Evolutionary conservation across 2,888 invertebrate species (phyloP).

Genomic region (Alloscopus bannaensis): DNA sequence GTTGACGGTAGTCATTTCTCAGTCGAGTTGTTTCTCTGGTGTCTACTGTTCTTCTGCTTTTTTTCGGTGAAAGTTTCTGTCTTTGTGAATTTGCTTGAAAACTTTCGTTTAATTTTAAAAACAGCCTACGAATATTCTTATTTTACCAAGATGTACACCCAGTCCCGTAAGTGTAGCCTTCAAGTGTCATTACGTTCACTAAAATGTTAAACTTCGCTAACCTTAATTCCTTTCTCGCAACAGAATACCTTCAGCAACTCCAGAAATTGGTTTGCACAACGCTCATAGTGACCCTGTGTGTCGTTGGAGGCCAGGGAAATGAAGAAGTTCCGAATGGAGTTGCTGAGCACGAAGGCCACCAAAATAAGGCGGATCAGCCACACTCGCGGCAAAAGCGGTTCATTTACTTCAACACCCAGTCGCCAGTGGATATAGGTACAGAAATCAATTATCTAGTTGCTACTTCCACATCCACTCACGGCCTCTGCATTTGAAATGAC

Average conservation of each 20-base stretch:
- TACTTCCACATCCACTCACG: too few species aligned
- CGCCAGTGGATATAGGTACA: conserved; percentile 73
- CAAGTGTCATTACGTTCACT: neutral
- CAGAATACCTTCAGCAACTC: neutral
- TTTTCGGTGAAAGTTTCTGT: too few species aligned
- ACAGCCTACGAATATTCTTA: neutral
- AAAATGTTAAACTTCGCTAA: neutral
- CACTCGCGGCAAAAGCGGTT: conserved; percentile 73
- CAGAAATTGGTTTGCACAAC: conserved; percentile 8
- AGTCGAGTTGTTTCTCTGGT: too few species aligned
- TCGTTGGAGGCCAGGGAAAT: neutral
- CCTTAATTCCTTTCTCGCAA: neutral
- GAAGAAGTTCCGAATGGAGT: conserved; percentile 12
- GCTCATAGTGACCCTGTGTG: neutral
- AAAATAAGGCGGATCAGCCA: conserved; percentile 54
- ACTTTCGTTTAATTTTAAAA: too few species aligned
- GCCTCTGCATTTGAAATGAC: too few species aligned
- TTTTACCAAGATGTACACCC: conserved; percentile 2
- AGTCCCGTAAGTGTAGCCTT: neutral
- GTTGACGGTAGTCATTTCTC: too few species aligned
- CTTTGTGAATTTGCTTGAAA: too few species aligned
- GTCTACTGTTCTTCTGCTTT: too few species aligned
- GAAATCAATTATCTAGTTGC: neutral
- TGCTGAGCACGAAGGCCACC: conserved; percentile 1
- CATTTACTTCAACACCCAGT: conserved; percentile 73